Evolutionary conservation across 2,797 vertebrate genomes (phyloP).

Genomic region (Rachycentron canadum): DNA sequence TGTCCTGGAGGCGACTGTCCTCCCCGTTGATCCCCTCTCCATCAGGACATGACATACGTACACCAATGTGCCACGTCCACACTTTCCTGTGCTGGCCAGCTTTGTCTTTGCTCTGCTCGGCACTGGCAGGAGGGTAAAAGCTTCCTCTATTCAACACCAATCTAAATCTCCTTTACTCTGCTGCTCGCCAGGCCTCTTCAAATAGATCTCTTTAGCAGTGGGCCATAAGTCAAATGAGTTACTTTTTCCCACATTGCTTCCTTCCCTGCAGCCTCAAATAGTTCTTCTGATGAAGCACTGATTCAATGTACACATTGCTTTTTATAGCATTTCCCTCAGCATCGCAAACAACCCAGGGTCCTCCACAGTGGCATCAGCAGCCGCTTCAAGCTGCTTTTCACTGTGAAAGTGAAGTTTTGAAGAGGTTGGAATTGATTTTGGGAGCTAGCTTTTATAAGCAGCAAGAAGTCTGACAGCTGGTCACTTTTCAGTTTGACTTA

Average conservation of each 20-base stretch:
- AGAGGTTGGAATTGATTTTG: slow-evolving; percentile 41
- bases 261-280: slow-evolving; percentile 44
- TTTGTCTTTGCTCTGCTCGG: slow-evolving; percentile 24
- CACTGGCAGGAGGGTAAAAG: slow-evolving; percentile 49
- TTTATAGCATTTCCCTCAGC: slow-evolving; percentile 31
- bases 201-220: slow-evolving; percentile 52
- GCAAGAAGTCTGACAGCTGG: slow-evolving; percentile 20
- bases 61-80: slow-evolving; percentile 50
- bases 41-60: slow-evolving; percentile 24
- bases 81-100: slow-evolving; percentile 16
- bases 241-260: slow-evolving; percentile 39
- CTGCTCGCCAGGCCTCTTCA: slow-evolving; percentile 53
- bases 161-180: slow-evolving; percentile 61
- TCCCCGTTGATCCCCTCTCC: slow-evolving; percentile 17
- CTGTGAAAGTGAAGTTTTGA: slow-evolving; percentile 13
- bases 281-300: slow-evolving; percentile 40
- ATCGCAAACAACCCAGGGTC: slow-evolving; percentile 27
- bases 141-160: slow-evolving; percentile 49
- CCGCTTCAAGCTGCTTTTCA: slow-evolving; percentile 15
- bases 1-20: background rate
- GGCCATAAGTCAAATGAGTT: slow-evolving; percentile 59
- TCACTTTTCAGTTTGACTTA: slow-evolving; percentile 31
- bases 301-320: slow-evolving; percentile 48
- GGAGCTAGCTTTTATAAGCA: slow-evolving; percentile 5
- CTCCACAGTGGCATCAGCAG: slow-evolving; percentile 28